phyloP scores from a whole-genome alignment of 2,113 vertebrate genomes.

The Gulo gulo region DNA sequence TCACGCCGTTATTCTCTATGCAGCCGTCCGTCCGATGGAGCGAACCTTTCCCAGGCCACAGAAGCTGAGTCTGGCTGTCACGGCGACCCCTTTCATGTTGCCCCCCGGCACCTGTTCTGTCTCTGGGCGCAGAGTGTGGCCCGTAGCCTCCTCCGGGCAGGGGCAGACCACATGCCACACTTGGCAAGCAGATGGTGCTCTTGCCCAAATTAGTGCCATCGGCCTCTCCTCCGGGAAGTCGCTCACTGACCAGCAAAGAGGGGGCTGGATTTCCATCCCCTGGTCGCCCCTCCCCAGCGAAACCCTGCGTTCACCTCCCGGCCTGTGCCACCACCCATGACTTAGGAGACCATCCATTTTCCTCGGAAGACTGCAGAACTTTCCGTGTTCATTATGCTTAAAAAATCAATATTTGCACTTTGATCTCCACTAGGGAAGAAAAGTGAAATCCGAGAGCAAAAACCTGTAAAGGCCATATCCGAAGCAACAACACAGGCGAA shows the following conservation, averaged over 20 bases:
- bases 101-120: not conserved
- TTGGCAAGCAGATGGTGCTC: not conserved
- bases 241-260: not conserved
- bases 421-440: not conserved
- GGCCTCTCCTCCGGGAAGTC: not conserved
- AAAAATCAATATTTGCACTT: not conserved
- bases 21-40: not conserved
- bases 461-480: fast-evolving
- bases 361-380: fast-evolving
- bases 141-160: not conserved
- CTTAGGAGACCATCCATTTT: not conserved
- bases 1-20: fast-evolving
- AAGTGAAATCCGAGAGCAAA: not conserved
- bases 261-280: not conserved
- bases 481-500: too few species aligned
- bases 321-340: not conserved
- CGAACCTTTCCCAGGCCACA: fast-evolving
- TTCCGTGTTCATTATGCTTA: not conserved
- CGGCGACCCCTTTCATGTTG: not conserved
- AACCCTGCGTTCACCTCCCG: not conserved
- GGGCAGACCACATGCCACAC: fast-evolving
- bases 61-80: not conserved
- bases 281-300: fast-evolving
- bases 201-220: not conserved
- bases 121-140: not conserved